A percentile compares a stretch with the other conserved stretches of the same genome.
Conservation (phyloP, 2,888 invertebrate genomes). For the Leptinotarsa peninsularis region DNA sequence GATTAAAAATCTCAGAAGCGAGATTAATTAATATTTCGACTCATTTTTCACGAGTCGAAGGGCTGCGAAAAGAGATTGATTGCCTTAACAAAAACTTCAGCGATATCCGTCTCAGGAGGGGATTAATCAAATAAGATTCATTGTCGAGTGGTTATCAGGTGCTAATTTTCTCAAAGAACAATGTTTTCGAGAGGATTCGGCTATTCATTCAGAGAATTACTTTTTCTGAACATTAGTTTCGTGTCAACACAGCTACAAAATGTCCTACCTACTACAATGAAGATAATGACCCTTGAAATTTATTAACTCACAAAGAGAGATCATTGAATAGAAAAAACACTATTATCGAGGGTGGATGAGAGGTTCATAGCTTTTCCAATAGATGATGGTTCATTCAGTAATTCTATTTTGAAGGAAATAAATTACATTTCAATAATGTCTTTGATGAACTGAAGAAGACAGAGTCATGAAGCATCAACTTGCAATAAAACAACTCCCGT, state of each 20-base stretch:
- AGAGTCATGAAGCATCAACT: no score
- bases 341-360: no score
- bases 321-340: no score
- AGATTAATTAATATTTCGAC: conserved; percentile 8
- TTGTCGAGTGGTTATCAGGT: neutral
- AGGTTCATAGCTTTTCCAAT: no score
- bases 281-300: no score
- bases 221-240: neutral
- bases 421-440: no score
- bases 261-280: no score
- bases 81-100: neutral
- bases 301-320: no score
- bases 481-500: no score
- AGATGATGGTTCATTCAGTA: no score
- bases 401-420: no score
- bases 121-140: conserved; percentile 12
- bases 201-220: neutral
- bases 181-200: neutral
- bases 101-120: neutral
- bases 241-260: neutral
- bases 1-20: neutral
- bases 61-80: conserved; percentile 15
- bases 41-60: conserved; percentile 13
- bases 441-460: no score
- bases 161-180: neutral